A percentile compares a stretch with the other conserved stretches of the same genome.
phyloP scores from a whole-genome alignment of 2,888 invertebrate genomes.

The Anthrax anthrax region DNA sequence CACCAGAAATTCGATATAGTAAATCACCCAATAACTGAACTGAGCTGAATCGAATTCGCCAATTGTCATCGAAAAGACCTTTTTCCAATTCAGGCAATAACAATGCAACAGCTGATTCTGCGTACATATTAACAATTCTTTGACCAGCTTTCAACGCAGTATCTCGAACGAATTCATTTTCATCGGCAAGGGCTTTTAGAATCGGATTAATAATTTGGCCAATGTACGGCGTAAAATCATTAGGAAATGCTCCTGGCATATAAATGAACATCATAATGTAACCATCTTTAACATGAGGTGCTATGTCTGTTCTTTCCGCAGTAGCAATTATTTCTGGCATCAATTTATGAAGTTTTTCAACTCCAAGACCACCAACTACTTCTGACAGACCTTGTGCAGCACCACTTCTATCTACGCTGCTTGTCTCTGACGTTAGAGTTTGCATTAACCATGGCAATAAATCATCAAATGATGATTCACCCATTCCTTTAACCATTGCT shows the following conservation, averaged over 20 bases:
- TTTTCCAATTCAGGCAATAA: slow-evolving; percentile 85
- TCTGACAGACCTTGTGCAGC: slow-evolving; percentile 96
- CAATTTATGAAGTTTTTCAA: slow-evolving; percentile 84
- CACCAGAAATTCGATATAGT: slow-evolving; percentile 90
- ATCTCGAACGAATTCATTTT: slow-evolving; percentile 96
- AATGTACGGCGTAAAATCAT: slow-evolving; percentile 90
- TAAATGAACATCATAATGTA: slow-evolving; percentile 99
- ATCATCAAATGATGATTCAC: slow-evolving; percentile 90
- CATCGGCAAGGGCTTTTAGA: slow-evolving; percentile 92
- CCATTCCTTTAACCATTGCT: slow-evolving; percentile 96
- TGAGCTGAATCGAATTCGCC: slow-evolving; percentile 90
- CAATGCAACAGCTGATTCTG: slow-evolving; percentile 84
- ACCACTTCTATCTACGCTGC: slow-evolving; percentile 90
- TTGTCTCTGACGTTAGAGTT: slow-evolving; percentile 86
- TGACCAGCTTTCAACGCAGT: slow-evolving; percentile 95
- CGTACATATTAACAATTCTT: slow-evolving; percentile 89
- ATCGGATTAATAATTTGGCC: slow-evolving; percentile 96
- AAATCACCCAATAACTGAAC: slow-evolving; percentile 92
- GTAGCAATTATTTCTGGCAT: slow-evolving; percentile 96
- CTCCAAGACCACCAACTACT: slow-evolving; percentile 91
- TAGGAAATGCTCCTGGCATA: slow-evolving; percentile 93
- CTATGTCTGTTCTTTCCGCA: slow-evolving; percentile 82
- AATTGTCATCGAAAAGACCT: slow-evolving; percentile 95
- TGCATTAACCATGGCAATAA: slow-evolving; percentile 97
- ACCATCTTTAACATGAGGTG: slow-evolving; percentile 96